These are phyloP conservation scores for Eptesicus fuscus DNA, from an alignment of 2,113 vertebrate species.

Conservation along the genomic window DNA sequence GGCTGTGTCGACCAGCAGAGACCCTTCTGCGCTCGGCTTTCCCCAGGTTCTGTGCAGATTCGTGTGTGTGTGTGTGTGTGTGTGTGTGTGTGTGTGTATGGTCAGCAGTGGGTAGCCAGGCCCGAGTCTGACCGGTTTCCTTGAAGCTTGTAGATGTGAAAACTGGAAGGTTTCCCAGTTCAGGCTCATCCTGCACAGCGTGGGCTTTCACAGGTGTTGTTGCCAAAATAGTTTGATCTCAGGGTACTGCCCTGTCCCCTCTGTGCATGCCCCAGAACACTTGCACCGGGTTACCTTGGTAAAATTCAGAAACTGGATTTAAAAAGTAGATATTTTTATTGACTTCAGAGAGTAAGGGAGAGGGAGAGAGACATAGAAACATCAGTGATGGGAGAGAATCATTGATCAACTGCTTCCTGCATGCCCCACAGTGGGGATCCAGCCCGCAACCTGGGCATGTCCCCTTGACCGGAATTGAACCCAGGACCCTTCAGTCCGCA, in stretches of 20 bases:
- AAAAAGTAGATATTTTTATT: no score
- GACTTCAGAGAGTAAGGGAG: no score
- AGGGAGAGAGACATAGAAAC: no score
- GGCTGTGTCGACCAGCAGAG: no score
- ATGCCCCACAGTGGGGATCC: no score
- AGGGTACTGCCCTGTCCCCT: accelerated
- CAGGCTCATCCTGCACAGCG: accelerated
- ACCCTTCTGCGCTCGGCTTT: accelerated
- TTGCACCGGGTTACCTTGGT: accelerated
- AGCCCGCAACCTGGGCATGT: no score
- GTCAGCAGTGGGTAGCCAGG: neutral
- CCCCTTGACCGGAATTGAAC: no score
- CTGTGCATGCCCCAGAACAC: accelerated
- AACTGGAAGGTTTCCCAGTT: neutral
- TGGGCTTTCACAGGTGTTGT: accelerated
- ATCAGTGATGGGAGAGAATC: no score
- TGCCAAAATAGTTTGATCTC: neutral
- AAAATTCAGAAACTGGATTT: neutral
- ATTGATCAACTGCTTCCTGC: no score
- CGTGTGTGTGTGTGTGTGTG: neutral
- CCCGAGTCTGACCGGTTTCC: accelerated
- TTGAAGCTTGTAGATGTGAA: no score
- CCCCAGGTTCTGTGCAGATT: no score
- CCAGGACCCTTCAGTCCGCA: no score
- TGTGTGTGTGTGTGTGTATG: neutral